These are phyloP conservation scores for Chlamydotis undulata DNA, from an alignment of 2,113 vertebrate genomes.

Conservation along the genomic window DNA sequence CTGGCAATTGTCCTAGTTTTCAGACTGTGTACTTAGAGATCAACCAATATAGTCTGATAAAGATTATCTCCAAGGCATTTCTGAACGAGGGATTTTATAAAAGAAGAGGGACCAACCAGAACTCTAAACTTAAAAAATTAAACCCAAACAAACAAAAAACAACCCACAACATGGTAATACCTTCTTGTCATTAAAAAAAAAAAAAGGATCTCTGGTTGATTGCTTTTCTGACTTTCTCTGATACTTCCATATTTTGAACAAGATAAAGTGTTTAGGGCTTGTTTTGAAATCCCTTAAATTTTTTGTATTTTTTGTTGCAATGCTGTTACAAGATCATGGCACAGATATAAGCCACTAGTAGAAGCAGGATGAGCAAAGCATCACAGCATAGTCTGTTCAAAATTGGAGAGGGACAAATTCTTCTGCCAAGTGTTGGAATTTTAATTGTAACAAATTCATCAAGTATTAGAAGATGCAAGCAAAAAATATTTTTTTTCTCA, in stretches of 20 bases:
- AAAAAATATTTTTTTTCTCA: not conserved
- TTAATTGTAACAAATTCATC: not conserved
- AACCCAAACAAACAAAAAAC: too few species aligned
- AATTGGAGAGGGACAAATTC: not conserved
- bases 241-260: not conserved
- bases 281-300: not conserved
- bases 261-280: not conserved
- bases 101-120: not conserved
- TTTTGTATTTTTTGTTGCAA: not conserved
- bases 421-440: not conserved
- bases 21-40: not conserved
- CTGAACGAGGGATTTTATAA: not conserved
- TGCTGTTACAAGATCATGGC: not conserved
- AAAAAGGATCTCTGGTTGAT: not conserved
- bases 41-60: not conserved
- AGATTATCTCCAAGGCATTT: not conserved
- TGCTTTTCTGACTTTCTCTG: not conserved
- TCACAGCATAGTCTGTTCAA: not conserved
- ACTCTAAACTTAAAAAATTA: not conserved
- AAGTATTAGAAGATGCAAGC: not conserved
- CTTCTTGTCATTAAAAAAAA: not conserved
- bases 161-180: not conserved
- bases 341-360: not conserved
- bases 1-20: not conserved
- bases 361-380: not conserved